A percentile compares a stretch with the other conserved stretches of the same genome.
These are phyloP conservation scores for Notodonta ziczac DNA, from an alignment of 2,888 invertebrate genomes.

Conservation along the genomic window DNA sequence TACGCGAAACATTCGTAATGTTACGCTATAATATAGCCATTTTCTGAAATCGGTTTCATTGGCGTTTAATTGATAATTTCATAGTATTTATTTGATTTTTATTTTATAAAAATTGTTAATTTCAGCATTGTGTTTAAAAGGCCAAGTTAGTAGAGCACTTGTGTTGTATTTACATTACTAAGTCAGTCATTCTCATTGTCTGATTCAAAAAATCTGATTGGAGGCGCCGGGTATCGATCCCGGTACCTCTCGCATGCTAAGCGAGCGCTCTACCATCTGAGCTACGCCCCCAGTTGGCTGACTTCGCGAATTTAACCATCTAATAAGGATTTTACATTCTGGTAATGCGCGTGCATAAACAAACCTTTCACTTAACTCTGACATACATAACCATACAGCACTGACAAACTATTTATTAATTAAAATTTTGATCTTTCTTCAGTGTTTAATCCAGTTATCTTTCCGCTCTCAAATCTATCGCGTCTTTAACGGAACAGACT, in stretches of 20 bases:
- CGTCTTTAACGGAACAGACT: too few relatives aligned
- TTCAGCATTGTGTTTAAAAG: too few relatives aligned
- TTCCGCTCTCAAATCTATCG: too few relatives aligned
- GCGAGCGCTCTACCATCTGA: conserved; percentile 80
- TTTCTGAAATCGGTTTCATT: conserved; percentile 20
- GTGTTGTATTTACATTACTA: too few relatives aligned
- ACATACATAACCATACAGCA: not conserved
- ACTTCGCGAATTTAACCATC: not conserved
- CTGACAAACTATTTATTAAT: not conserved
- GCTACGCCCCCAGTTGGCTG: conserved; percentile 64
- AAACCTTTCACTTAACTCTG: not conserved
- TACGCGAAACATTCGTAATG: conserved; percentile 13
- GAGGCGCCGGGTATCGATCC: conserved; percentile 84
- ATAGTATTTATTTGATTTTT: not conserved
- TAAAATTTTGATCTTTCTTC: not conserved
- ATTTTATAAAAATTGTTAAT: too few relatives aligned
- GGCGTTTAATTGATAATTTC: conserved; percentile 8
- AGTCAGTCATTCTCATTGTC: too few relatives aligned
- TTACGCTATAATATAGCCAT: conserved; percentile 18
- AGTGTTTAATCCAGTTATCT: too few relatives aligned
- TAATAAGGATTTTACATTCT: not conserved
- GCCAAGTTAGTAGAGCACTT: too few relatives aligned
- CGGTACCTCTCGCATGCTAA: conserved; percentile 83
- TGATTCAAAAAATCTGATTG: conserved; percentile 39
- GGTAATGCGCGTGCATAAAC: not conserved